phyloP scores from a whole-genome alignment of 2,888 invertebrate genomes.

The Catocala sponsa region DNA sequence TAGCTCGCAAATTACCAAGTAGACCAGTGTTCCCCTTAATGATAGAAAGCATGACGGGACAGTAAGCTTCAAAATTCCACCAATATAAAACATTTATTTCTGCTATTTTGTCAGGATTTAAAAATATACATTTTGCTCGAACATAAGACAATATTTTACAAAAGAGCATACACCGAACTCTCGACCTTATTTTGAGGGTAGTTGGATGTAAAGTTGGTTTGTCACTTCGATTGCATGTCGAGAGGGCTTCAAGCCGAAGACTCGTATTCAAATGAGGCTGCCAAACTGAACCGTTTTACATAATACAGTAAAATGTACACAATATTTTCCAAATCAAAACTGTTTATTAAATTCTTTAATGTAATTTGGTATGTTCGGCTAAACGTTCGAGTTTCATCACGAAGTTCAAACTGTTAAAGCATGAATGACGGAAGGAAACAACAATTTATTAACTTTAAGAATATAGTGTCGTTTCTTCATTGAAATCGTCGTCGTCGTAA shows the following conservation, averaged over 20 bases:
- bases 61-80: conserved; percentile 5
- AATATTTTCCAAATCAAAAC: conserved; percentile 31
- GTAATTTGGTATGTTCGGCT: conserved; percentile 1
- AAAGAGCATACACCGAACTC: conserved; percentile 20
- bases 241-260: conserved; percentile 36
- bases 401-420: not conserved
- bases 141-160: conserved; percentile 40
- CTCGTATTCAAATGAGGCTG: conserved; percentile 52
- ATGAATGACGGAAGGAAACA: not conserved
- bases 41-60: not conserved
- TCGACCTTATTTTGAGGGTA: conserved; percentile 10
- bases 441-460: not conserved
- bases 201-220: conserved; percentile 21
- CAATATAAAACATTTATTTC: conserved; percentile 32
- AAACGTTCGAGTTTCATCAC: not conserved
- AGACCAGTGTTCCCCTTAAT: no score
- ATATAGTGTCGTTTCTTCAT: no score
- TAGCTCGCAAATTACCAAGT: no score
- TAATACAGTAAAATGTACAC: conserved; percentile 42
- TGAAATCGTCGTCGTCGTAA: no score
- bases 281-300: conserved; percentile 48
- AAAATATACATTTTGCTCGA: conserved; percentile 39
- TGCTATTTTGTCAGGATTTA: conserved; percentile 36
- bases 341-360: conserved; percentile 27
- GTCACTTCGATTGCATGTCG: conserved; percentile 39